Evolutionary conservation across 2,113 vertebrate genomes (phyloP).

Genomic region (Lasiurus borealis): DNA sequence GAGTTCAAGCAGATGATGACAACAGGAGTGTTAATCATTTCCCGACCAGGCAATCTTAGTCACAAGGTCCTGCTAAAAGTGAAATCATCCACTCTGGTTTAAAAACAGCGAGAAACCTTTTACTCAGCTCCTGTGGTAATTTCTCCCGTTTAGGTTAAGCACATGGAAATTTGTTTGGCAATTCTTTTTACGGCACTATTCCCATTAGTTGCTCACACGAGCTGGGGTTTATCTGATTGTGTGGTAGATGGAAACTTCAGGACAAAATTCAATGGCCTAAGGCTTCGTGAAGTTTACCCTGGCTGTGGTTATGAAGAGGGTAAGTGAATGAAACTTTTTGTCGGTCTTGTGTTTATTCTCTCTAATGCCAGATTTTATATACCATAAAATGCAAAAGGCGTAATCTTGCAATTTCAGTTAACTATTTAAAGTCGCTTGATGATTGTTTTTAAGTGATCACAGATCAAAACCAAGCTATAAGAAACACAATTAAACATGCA

Average conservation of each 20-base stretch:
- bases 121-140: not conserved
- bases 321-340: conserved; percentile 75
- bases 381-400: not conserved
- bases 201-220: conserved; percentile 64
- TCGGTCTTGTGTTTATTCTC: conserved; percentile 27
- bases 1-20: conserved; percentile 76
- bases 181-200: conserved; percentile 59
- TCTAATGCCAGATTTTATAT: conserved; percentile 25
- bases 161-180: conserved; percentile 71
- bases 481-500: not conserved
- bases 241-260: conserved; percentile 78
- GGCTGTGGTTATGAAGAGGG: conserved; percentile 80
- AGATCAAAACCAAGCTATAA: conserved; percentile 32
- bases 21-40: conserved; percentile 88
- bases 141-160: conserved; percentile 68
- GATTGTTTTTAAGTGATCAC: conserved; percentile 32
- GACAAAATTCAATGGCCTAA: conserved; percentile 70
- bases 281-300: conserved; percentile 62
- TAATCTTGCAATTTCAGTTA: not conserved
- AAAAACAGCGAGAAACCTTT: conserved; percentile 66
- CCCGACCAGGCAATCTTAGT: conserved; percentile 72
- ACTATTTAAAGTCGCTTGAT: not conserved
- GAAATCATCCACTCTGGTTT: conserved; percentile 67
- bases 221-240: conserved; percentile 69
- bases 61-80: conserved; percentile 83